These are phyloP conservation scores for Gonatopus flavifemur DNA, from an alignment of 1,140 invertebrate genomes.

Conservation along the genomic window DNA sequence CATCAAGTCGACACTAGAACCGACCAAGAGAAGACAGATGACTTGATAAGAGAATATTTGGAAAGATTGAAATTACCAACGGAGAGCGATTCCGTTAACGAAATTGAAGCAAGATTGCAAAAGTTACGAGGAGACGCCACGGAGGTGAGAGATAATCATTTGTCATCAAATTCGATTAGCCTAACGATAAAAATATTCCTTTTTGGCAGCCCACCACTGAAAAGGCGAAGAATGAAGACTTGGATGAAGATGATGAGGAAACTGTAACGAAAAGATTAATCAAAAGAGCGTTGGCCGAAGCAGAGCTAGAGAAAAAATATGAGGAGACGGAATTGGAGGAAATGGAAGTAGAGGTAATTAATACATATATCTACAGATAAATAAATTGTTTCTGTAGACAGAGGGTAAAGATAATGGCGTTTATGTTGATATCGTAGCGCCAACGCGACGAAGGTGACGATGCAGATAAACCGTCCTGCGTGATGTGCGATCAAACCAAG, in stretches of 20 bases:
- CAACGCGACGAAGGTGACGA: slow-evolving; percentile 23
- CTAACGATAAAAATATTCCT: too few relatives aligned
- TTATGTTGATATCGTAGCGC: neutral
- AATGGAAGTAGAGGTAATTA: slow-evolving; percentile 37
- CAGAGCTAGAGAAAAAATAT: slow-evolving; percentile 41
- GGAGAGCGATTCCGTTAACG: slow-evolving; percentile 18
- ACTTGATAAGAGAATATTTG: slow-evolving; percentile 47
- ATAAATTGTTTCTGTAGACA: neutral
- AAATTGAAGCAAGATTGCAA: slow-evolving; percentile 37
- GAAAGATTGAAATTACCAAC: slow-evolving; percentile 35
- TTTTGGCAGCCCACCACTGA: too few relatives aligned
- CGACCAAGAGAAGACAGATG: slow-evolving; percentile 46
- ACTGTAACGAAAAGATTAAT: slow-evolving; percentile 40
- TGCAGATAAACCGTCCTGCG: slow-evolving; percentile 32
- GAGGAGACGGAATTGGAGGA: slow-evolving; percentile 26
- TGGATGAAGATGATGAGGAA: slow-evolving; percentile 34
- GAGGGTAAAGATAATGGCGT: neutral
- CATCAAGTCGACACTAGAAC: slow-evolving; percentile 44
- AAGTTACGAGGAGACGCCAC: neutral
- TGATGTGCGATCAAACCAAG: slow-evolving; percentile 39
- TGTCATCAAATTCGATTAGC: too few relatives aligned
- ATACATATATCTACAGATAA: neutral
- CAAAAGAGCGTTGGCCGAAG: slow-evolving; percentile 43
- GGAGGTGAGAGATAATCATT: too few relatives aligned
- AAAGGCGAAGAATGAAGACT: neutral